Evolutionary conservation across 2,888 invertebrate species (phyloP), one percentile per base, ranked within the genome.

Genomic region (Pantelozetes paolii): DNA sequence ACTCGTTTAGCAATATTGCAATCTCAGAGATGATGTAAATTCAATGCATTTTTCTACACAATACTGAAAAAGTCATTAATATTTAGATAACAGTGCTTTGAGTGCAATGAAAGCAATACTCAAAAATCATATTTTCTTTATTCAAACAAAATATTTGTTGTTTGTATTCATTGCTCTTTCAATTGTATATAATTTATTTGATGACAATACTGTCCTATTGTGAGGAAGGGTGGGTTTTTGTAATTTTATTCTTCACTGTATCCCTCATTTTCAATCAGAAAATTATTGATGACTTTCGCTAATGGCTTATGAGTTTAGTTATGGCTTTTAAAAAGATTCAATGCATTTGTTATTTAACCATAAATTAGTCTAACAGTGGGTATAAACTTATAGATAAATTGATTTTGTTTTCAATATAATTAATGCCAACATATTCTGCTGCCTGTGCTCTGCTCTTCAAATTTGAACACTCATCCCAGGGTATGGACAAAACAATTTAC

Each of bases 21-120:
- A 57, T 57, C 57, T 57, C 57, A 23, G 57, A 57, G 28, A 57
- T 57, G 57, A 57, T 57, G 57, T 57, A 57, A 57, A 57, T 57
- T 57, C 57, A 57, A 57, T 57, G 30, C 30, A 1, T 13, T 13
- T 3, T 13, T 23, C 11, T 26, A 36, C 9, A 8, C 36, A 36
- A 36, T 36, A 54, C 23, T n/a, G 9, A 26, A 9, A 26, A 54
- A 54, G 54, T 26, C 54, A 54, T 54, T 54, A 26, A 9, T 54
- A 23, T 57, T 15, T 30, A 13, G 13, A 28, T 28, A 23, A 23
- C 57, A 30, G 18, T 57, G 20, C 57, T 26, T 13, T 26, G 26
- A 54, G 26, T 54, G 26, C 26, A 2, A 23, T 5, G 54, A 54
- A 23, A 23, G 54, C 36, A 36, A 9, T 54, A n/a, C n/a, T 54